A percentile compares a stretch with the other conserved stretches of the same genome.
These are phyloP conservation scores for Argentina silus DNA, from an alignment of 2,797 vertebrate species.

Conservation along the genomic window DNA sequence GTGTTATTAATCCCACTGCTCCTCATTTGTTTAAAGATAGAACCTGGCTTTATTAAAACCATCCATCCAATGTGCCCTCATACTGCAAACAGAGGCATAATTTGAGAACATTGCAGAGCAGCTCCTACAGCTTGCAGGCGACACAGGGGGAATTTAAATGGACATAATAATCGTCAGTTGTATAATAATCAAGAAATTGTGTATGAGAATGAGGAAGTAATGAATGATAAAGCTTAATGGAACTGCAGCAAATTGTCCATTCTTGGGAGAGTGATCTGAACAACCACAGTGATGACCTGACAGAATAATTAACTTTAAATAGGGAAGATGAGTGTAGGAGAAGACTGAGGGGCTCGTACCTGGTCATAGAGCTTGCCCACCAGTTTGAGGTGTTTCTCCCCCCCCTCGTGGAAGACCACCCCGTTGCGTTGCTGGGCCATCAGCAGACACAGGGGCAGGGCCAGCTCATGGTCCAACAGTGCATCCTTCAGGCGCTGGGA, in stretches of 20 bases:
- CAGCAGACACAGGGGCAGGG: constrained; percentile 93
- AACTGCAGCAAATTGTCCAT: neutral
- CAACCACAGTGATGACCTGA: too few species aligned
- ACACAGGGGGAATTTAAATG: neutral
- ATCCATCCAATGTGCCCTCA: neutral
- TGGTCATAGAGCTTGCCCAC: constrained; percentile 99
- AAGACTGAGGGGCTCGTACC: constrained; percentile 64
- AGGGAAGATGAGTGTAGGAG: neutral
- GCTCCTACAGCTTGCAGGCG: neutral
- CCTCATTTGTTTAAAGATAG: neutral
- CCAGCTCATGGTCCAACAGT: constrained; percentile 93
- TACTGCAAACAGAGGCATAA: neutral
- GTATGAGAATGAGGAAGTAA: neutral
- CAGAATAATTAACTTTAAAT: neutral
- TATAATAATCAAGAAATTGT: neutral
- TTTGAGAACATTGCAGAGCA: neutral
- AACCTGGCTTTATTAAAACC: constrained; percentile 1
- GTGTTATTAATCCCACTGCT: neutral
- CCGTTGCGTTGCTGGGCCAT: constrained; percentile 99
- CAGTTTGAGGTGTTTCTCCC: constrained; percentile 97
- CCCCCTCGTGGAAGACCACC: constrained; percentile 95
- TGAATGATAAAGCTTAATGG: neutral
- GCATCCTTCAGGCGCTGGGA: constrained; percentile 97
- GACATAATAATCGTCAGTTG: neutral
- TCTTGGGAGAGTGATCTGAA: neutral